These are phyloP conservation scores for Pedionomus torquatus DNA, from an alignment of 2,113 vertebrate genomes.

Conservation along the genomic window DNA sequence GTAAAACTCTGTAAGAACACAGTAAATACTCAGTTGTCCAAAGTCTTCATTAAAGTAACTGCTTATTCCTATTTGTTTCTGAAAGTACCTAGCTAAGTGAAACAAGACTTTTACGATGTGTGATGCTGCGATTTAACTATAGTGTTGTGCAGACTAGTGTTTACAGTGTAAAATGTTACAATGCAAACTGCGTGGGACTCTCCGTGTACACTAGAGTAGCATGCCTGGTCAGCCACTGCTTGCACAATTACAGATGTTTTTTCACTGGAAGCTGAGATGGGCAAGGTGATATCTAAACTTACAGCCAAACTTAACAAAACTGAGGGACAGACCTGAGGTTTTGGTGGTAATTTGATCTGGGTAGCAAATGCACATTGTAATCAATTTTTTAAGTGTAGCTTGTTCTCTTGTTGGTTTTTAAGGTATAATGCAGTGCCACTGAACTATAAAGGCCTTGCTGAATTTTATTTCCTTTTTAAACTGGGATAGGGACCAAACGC, in stretches of 20 bases:
- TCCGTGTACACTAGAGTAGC: constrained; percentile 22
- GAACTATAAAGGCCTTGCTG: neutral
- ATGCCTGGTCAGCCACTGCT: constrained; percentile 37
- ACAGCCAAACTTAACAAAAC: neutral
- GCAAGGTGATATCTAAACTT: neutral
- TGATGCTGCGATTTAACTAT: constrained; percentile 46
- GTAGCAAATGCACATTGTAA: neutral
- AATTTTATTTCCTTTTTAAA: neutral
- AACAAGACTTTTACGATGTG: neutral
- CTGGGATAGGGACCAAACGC: constrained; percentile 36
- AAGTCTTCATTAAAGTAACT: constrained; percentile 7
- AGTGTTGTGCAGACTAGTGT: constrained; percentile 45
- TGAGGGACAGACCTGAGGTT: neutral
- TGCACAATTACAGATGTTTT: neutral
- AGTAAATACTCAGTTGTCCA: neutral
- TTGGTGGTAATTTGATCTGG: neutral
- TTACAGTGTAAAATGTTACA: constrained; percentile 22
- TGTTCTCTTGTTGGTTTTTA: neutral
- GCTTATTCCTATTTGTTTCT: constrained; percentile 1
- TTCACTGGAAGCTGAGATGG: neutral
- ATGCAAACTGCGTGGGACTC: neutral
- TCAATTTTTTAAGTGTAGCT: neutral
- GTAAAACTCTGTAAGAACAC: neutral
- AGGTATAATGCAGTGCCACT: neutral
- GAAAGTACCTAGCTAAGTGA: constrained; percentile 33